phyloP scores from a whole-genome alignment of 2,797 vertebrate genomes.

The Lacerta bilineata region DNA sequence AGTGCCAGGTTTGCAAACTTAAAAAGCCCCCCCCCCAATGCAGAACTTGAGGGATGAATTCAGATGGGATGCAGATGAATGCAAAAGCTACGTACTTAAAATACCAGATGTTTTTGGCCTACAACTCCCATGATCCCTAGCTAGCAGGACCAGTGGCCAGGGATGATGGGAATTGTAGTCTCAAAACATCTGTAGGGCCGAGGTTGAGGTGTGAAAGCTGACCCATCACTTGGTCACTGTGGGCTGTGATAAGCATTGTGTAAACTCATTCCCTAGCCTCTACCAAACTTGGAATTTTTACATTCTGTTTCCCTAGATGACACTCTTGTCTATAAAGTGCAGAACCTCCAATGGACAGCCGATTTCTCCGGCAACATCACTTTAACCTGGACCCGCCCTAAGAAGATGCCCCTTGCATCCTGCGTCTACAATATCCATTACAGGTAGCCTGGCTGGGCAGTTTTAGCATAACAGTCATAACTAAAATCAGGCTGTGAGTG shows the following conservation, averaged over 20 bases:
- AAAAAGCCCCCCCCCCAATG: not conserved
- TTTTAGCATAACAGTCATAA: not conserved
- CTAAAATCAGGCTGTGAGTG: not conserved
- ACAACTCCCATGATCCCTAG: too few relatives aligned
- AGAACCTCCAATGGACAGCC: constrained; percentile 93
- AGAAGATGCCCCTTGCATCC: constrained; percentile 88
- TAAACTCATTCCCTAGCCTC: not conserved
- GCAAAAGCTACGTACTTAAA: not conserved
- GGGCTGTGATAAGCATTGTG: not conserved
- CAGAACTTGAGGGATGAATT: too few relatives aligned
- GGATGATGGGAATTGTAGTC: too few relatives aligned
- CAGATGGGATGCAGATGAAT: not conserved
- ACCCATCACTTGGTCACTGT: not conserved
- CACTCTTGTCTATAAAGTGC: constrained; percentile 90
- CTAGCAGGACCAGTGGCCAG: too few relatives aligned
- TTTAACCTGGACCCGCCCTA: constrained; percentile 92
- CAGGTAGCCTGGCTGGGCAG: constrained; percentile 80
- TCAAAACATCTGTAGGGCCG: too few relatives aligned
- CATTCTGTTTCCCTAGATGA: constrained; percentile 79
- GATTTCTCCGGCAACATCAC: constrained; percentile 91
- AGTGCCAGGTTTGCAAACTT: not conserved
- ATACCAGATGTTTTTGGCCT: not conserved
- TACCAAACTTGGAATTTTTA: not conserved
- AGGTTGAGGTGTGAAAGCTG: not conserved
- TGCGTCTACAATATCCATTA: constrained; percentile 92